Evolutionary conservation across 2,797 vertebrate genomes (phyloP).

Genomic region (Siniperca obscura): DNA sequence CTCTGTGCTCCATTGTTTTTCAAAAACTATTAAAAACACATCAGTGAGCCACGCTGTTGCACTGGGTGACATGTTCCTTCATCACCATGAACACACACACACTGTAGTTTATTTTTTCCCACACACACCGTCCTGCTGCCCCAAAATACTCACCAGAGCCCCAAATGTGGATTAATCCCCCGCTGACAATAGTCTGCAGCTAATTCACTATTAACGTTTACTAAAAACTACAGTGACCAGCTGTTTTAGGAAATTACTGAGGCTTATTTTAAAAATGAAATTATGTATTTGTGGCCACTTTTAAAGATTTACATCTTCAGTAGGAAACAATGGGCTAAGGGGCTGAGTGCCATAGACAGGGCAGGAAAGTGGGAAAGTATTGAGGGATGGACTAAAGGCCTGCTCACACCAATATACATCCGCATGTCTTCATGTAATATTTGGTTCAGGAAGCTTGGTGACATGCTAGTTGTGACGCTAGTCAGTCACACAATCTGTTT

Average conservation of each 20-base stretch:
- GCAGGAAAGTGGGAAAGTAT: background rate
- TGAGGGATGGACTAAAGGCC: background rate
- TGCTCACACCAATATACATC: background rate
- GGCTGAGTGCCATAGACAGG: background rate
- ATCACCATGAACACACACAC: background rate
- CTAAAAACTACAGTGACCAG: background rate
- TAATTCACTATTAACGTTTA: background rate
- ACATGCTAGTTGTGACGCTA: background rate
- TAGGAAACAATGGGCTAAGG: background rate
- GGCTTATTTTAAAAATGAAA: background rate
- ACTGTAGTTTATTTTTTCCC: slow-evolving; percentile 15
- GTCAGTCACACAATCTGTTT: background rate
- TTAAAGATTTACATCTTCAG: background rate
- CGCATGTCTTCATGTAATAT: background rate
- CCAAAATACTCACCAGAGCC: background rate
- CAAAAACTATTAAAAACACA: slow-evolving; percentile 17
- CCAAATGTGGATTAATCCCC: background rate
- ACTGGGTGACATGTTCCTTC: background rate
- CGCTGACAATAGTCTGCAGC: background rate
- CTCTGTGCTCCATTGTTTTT: slow-evolving; percentile 2
- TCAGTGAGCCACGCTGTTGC: background rate
- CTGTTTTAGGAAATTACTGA: background rate
- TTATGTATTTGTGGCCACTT: background rate
- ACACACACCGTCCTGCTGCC: background rate
- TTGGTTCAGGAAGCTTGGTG: background rate